Percentiles rank a stretch among this genome's conserved stretches.
phyloP scores from a whole-genome alignment of 2,888 invertebrate species.

The Erynnis tages region DNA sequence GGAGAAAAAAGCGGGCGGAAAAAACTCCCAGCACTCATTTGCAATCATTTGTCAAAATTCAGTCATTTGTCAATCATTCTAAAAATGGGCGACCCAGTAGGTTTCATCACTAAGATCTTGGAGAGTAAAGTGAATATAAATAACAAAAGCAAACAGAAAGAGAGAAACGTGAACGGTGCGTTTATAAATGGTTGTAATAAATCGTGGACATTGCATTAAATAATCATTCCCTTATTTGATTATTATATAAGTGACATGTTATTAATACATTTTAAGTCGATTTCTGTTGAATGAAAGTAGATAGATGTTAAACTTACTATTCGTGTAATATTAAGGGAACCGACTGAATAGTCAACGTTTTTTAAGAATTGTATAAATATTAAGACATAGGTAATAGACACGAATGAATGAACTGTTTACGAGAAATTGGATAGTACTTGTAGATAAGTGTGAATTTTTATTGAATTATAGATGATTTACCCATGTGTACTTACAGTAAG shows the following conservation, averaged over 20 bases:
- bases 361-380: conserved; percentile 65
- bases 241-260: conserved; percentile 10
- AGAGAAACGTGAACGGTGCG: not conserved
- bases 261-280: conserved; percentile 26
- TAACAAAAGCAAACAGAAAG: not conserved
- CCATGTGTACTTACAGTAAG: not conserved
- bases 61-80: not conserved
- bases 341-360: conserved; percentile 80
- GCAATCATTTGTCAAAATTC: not conserved
- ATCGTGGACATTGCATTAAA: conserved; percentile 15
- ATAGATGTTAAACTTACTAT: conserved; percentile 16
- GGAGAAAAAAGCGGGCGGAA: too few relatives aligned
- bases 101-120: not conserved
- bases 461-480: not conserved
- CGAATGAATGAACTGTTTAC: conserved; percentile 48
- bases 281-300: conserved; percentile 38
- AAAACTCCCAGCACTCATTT: too few relatives aligned
- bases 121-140: not conserved
- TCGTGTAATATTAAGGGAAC: conserved; percentile 56
- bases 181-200: conserved; percentile 37
- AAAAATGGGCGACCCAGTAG: not conserved
- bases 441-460: conserved; percentile 13
- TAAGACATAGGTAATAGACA: conserved; percentile 54
- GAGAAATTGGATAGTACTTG: too few relatives aligned
- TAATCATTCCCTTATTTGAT: conserved; percentile 6